Percentiles rank a stretch among this genome's conserved stretches.
Conservation (phyloP, 2,797 vertebrate species). For the Rallus crepitans region DNA sequence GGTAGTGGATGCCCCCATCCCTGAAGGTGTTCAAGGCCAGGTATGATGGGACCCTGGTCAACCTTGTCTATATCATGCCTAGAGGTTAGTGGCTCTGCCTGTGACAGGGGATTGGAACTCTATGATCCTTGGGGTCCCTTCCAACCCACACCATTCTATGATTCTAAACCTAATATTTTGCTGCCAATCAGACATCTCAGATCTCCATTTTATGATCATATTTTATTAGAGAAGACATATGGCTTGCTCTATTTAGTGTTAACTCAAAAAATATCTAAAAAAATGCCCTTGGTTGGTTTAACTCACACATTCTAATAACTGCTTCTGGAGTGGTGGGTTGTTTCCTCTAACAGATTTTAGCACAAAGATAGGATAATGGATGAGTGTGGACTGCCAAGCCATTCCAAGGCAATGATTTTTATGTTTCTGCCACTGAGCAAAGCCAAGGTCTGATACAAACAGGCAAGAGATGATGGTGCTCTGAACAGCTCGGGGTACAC, state of each 20-base stretch:
- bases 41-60: too few relatives aligned
- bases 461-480: background rate
- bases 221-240: background rate
- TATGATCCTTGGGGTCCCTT: too few relatives aligned
- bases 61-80: too few relatives aligned
- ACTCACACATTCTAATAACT: background rate
- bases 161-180: background rate
- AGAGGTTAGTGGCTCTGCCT: too few relatives aligned
- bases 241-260: background rate
- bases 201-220: background rate
- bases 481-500: background rate
- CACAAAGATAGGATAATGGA: constrained; percentile 15
- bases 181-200: background rate
- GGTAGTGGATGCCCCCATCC: too few relatives aligned
- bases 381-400: constrained; percentile 12
- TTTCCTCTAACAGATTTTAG: constrained; percentile 31
- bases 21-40: too few relatives aligned
- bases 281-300: background rate
- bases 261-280: background rate
- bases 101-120: too few relatives aligned
- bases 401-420: background rate
- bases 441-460: background rate
- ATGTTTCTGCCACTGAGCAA: constrained; percentile 24
- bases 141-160: too few relatives aligned
- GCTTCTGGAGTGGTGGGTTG: background rate